A percentile compares a stretch with the other conserved stretches of the same genome.
Conservation (phyloP, 2,797 vertebrate genomes). For the Phylloscopus collybita region DNA sequence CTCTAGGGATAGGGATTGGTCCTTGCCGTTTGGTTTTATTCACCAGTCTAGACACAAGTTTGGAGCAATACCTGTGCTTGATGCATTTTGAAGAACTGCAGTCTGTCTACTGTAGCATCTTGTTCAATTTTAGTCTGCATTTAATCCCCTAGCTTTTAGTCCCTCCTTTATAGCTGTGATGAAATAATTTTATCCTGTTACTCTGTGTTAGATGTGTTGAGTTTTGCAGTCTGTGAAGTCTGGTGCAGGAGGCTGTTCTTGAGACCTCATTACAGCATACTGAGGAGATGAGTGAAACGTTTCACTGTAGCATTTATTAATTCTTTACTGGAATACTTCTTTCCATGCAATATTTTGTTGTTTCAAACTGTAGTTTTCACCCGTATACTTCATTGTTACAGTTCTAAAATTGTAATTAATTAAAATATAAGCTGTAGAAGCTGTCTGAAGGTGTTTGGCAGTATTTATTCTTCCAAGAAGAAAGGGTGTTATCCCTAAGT, state of each 20-base stretch:
- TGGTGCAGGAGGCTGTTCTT: background rate
- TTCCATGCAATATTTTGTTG: background rate
- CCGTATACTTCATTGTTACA: background rate
- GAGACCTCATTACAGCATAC: background rate
- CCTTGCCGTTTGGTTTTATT: background rate
- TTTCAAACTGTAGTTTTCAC: background rate
- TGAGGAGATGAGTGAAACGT: background rate
- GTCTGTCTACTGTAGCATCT: background rate
- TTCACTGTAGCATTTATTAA: background rate
- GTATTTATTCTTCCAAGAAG: background rate
- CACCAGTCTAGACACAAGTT: background rate
- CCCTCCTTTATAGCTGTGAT: background rate
- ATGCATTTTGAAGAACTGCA: background rate
- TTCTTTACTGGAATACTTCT: background rate
- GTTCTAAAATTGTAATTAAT: background rate
- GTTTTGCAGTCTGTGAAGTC: background rate
- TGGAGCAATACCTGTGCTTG: fast-evolving
- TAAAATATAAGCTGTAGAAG: background rate
- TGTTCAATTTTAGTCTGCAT: background rate
- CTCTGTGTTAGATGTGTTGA: background rate
- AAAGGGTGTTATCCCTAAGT: background rate
- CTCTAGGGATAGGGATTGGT: background rate
- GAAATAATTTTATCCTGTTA: background rate
- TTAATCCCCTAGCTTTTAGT: background rate
- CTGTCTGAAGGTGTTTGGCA: background rate